A percentile compares a stretch with the other conserved stretches of the same genome.
Evolutionary conservation across 2,797 vertebrate species (phyloP).

Genomic region (Syncerus caffer): DNA sequence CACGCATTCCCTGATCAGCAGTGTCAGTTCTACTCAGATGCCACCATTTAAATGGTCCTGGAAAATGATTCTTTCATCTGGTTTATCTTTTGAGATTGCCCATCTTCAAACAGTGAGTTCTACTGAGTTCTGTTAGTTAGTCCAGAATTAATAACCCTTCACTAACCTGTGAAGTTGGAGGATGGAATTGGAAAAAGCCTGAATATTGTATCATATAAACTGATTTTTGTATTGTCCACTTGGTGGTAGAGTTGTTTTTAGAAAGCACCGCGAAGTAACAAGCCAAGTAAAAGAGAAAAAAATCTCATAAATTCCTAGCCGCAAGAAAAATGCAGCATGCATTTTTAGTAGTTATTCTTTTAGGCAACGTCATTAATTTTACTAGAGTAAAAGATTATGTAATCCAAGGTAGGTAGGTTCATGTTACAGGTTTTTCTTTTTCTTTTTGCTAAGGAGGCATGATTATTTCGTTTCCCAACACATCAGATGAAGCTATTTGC

Average conservation of each 20-base stretch:
- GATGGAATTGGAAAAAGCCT: not conserved
- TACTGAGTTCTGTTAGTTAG: not conserved
- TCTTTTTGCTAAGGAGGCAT: not conserved
- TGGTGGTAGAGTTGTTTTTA: slow-evolving; percentile 58
- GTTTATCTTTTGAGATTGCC: slow-evolving; percentile 1
- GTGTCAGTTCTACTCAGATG: not conserved
- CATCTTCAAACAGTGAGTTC: not conserved
- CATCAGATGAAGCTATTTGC: not conserved
- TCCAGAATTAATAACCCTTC: not conserved
- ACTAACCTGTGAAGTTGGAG: not conserved
- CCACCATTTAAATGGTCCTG: not conserved
- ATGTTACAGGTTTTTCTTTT: not conserved
- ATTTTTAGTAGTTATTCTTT: not conserved
- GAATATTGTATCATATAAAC: not conserved
- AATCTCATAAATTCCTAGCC: slow-evolving; percentile 7
- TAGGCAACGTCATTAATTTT: not conserved
- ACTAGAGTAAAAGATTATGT: not conserved
- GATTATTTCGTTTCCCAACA: not conserved
- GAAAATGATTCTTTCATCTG: not conserved
- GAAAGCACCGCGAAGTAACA: not conserved
- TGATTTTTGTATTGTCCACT: slow-evolving; percentile 48
- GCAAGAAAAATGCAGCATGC: not conserved
- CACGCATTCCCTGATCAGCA: not conserved
- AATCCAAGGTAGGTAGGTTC: not conserved
- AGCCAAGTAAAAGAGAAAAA: slow-evolving; percentile 22